Conservation (phyloP, 2,888 invertebrate genomes). For the Meteorus colon region DNA sequence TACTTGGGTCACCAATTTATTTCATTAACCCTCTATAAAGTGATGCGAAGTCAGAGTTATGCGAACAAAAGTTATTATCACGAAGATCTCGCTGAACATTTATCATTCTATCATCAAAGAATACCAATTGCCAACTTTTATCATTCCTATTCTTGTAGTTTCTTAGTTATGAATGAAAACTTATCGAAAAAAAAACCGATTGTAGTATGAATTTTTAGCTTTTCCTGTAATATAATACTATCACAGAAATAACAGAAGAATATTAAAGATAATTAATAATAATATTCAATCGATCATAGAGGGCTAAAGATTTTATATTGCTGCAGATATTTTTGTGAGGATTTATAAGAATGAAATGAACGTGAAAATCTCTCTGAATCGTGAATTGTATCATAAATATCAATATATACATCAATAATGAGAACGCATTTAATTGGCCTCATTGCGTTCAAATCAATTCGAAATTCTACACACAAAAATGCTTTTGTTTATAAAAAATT, state of each 20-base stretch:
- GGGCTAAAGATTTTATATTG: background rate
- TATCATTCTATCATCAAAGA: too few relatives aligned
- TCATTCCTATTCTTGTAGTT: background rate
- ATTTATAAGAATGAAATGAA: constrained; percentile 1
- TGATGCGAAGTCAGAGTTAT: background rate
- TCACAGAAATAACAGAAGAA: too few relatives aligned
- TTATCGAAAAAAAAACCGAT: background rate
- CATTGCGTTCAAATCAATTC: constrained; percentile 13
- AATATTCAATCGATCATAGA: background rate
- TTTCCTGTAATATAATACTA: too few relatives aligned
- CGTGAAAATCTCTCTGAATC: constrained; percentile 3
- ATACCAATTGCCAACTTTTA: too few relatives aligned
- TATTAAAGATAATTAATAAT: background rate
- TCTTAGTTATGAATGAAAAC: background rate
- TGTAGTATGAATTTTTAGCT: too few relatives aligned
- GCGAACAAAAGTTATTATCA: too few relatives aligned
- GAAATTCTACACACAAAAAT: constrained; percentile 16
- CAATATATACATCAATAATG: constrained; percentile 22
- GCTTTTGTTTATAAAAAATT: constrained; percentile 22
- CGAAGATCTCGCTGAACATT: too few relatives aligned
- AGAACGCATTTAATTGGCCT: constrained; percentile 23
- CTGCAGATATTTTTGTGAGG: constrained; percentile 12
- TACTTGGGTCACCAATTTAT: constrained; percentile 5
- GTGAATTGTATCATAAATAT: constrained; percentile 1
- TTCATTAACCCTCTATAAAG: background rate